phyloP scores from a whole-genome alignment of 2,888 invertebrate genomes.

The Galerucella calmariensis region DNA sequence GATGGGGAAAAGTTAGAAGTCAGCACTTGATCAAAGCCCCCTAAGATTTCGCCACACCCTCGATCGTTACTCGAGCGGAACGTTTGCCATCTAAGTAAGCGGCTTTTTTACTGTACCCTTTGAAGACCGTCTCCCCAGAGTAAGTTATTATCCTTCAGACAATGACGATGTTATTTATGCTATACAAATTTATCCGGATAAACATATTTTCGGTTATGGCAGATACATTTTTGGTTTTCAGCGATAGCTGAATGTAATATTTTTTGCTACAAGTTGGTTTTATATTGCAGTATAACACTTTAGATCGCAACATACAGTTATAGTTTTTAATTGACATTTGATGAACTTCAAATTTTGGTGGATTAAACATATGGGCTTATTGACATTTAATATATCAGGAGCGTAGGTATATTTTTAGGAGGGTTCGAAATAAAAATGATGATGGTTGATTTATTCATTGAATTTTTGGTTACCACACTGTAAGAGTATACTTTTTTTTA shows the following conservation, averaged over 20 bases:
- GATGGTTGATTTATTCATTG: no score
- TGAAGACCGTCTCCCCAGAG: slow-evolving; percentile 35
- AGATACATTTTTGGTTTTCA: neutral
- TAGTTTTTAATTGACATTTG: no score
- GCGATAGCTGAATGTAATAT: neutral
- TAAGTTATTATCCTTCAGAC: slow-evolving; percentile 35
- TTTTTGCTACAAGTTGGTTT: neutral
- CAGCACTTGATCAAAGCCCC: slow-evolving; percentile 59
- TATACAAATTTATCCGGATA: slow-evolving; percentile 28
- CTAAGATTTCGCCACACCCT: slow-evolving; percentile 56
- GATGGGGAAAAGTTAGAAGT: slow-evolving; percentile 52
- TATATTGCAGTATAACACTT: no score
- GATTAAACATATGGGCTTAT: no score
- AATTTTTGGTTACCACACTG: no score
- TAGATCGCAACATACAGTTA: no score
- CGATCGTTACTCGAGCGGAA: slow-evolving; percentile 62
- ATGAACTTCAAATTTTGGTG: no score
- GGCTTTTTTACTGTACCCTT: slow-evolving; percentile 57
- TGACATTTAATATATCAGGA: no score
- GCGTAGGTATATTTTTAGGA: no score
- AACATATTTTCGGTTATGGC: neutral
- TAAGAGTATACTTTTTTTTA: no score
- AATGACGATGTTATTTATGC: slow-evolving; percentile 31
- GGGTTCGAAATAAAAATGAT: no score
- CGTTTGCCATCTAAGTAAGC: slow-evolving; percentile 59